phyloP scores from a whole-genome alignment of 2,797 vertebrate species.

The Chanos chanos region DNA sequence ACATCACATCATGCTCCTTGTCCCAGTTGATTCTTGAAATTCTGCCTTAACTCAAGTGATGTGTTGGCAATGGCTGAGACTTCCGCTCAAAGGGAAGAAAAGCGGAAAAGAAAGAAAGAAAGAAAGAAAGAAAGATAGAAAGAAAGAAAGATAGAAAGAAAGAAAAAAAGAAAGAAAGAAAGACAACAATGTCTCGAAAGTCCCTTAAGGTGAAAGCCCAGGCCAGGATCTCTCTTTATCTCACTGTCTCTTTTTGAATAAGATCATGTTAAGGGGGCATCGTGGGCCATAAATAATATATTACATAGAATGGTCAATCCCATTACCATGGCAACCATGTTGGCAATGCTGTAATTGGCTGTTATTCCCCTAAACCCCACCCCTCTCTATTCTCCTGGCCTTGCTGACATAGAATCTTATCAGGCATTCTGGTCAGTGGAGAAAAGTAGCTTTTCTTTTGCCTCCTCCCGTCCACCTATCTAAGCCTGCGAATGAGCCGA shows the following conservation, averaged over 20 bases:
- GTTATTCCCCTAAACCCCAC: conserved; percentile 74
- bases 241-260: conserved; percentile 66
- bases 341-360: conserved; percentile 80
- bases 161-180: neutral
- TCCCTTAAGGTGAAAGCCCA: neutral
- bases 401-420: conserved; percentile 83
- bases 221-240: conserved; percentile 30
- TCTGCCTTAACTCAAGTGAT: no score
- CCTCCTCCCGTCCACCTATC: conserved; percentile 73
- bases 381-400: conserved; percentile 75
- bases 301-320: conserved; percentile 76
- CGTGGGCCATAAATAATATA: conserved; percentile 82
- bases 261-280: conserved; percentile 72
- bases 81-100: no score
- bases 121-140: neutral
- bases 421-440: conserved; percentile 84
- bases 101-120: no score
- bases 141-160: conserved; percentile 14
- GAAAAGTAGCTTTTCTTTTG: conserved; percentile 78
- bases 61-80: no score
- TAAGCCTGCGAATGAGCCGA: conserved; percentile 72
- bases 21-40: no score
- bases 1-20: no score
- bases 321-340: conserved; percentile 83
- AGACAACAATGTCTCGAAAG: conserved; percentile 19